Evolutionary conservation across 2,888 invertebrate genomes (phyloP), one percentile per base, ranked within the genome.

Genomic region (Stenurella melanura): DNA sequence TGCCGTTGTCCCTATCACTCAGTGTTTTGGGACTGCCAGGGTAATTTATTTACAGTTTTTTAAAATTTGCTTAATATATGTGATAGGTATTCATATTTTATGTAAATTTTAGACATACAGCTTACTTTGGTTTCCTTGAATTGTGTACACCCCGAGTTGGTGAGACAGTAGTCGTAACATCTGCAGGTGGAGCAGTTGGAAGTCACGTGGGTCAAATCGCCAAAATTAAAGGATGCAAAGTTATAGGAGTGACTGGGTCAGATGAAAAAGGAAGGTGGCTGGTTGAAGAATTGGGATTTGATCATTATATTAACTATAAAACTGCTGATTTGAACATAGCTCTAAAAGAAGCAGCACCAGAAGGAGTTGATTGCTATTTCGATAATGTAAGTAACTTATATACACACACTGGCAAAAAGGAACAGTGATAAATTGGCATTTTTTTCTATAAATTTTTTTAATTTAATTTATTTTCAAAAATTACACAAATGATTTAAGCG

Each of bases 131-230:
- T 0, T 89, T 95, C 10, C 88, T 93, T 78, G 94, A 95, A 82
- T 90, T 95, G 77, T 95, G 95, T 80, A 88, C 92, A 75, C 94
- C 95, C 1, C 93, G 94, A 89, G 83, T 91, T 10, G 95, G 94
- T 11, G 95, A 96, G 87, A 93, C 93, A 0, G 91, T 96, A 17
- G 93, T 94, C 0, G 92, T 96, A 2, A 93, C 93, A 42, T 93
- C 93, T 6, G 96, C 95, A n/a, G 95, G 94, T 50, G 96, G 96
- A 17, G 95, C 95, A 50, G 95, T 96, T 12, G 96, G 96, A 7
- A 93, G 92, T 75, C 91, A 94, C 67, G 95, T 95, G 42, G 95
- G 95, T 1, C 96, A 96, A 90, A 94, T 96, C 79, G 95, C 93
- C 0, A 95, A 95, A 89, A 91, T 93, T 70, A 91, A 93, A 87